Conservation (phyloP, 2,797 vertebrate genomes). For the Tadarida brasiliensis region DNA sequence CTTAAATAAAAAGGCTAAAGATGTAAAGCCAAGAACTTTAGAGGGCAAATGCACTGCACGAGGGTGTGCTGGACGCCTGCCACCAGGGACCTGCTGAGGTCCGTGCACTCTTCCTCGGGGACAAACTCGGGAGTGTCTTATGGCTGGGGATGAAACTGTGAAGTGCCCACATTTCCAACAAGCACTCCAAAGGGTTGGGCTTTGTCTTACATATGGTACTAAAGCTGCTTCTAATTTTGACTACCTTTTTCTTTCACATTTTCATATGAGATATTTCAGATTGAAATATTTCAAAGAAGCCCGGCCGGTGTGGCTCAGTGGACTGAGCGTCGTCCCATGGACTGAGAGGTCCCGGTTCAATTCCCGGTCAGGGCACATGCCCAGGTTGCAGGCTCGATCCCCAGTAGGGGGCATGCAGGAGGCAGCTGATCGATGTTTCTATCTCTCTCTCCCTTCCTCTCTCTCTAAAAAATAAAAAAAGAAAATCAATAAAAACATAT, state of each 20-base stretch:
- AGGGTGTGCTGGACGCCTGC: fast-evolving
- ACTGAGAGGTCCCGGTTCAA: too few relatives aligned
- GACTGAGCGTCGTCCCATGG: too few relatives aligned
- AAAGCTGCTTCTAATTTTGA: not conserved
- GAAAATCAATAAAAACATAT: too few relatives aligned
- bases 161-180: not conserved
- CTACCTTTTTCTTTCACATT: not conserved
- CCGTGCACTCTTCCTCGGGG: not conserved
- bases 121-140: not conserved
- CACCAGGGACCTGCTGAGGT: not conserved
- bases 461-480: too few relatives aligned
- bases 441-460: too few relatives aligned
- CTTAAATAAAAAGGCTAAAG: not conserved
- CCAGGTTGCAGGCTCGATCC: too few relatives aligned
- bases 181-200: not conserved
- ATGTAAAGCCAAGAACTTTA: not conserved
- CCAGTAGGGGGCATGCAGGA: too few relatives aligned
- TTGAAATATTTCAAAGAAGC: not conserved
- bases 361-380: too few relatives aligned
- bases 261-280: constrained; percentile 32
- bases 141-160: not conserved
- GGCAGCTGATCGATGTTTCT: too few relatives aligned
- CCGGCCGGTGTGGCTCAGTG: too few relatives aligned
- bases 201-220: not conserved
- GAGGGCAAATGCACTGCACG: not conserved